phyloP scores from a whole-genome alignment of 2,113 vertebrate species.

The Cololabis saira region DNA sequence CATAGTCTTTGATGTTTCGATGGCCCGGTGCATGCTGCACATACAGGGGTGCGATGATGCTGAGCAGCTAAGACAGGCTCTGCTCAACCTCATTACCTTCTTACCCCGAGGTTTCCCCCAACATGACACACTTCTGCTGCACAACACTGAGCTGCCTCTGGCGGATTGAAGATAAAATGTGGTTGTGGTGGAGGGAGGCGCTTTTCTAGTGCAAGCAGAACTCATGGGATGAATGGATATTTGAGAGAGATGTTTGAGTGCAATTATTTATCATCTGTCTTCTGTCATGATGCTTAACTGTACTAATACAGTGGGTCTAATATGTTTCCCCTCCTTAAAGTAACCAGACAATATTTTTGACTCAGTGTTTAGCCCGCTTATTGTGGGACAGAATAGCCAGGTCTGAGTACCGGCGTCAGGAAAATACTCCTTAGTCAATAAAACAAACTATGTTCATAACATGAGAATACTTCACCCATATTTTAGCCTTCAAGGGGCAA shows the following conservation, averaged over 20 bases:
- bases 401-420: no score
- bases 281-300: conserved; percentile 53
- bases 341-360: conserved; percentile 28
- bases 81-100: conserved; percentile 64
- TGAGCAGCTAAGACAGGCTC: conserved; percentile 48
- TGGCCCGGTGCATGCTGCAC: conserved; percentile 32
- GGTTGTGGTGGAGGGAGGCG: conserved; percentile 18
- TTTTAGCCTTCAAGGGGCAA: no score
- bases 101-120: conserved; percentile 47
- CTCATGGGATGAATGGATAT: conserved; percentile 43
- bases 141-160: conserved; percentile 40
- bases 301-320: conserved; percentile 35
- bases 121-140: conserved; percentile 49
- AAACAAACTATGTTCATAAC: no score
- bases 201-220: conserved; percentile 24
- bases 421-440: no score
- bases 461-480: no score
- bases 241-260: conserved; percentile 35
- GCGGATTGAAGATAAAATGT: conserved; percentile 39
- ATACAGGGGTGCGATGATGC: conserved; percentile 37
- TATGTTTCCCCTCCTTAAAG: conserved; percentile 23
- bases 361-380: conserved; percentile 32
- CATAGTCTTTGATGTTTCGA: conserved; percentile 66
- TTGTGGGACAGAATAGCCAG: conserved; percentile 4
- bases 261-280: conserved; percentile 49